Base-by-base conservation (phyloP, 2,797 vertebrate species). In the Lacerta agilis region DNA sequence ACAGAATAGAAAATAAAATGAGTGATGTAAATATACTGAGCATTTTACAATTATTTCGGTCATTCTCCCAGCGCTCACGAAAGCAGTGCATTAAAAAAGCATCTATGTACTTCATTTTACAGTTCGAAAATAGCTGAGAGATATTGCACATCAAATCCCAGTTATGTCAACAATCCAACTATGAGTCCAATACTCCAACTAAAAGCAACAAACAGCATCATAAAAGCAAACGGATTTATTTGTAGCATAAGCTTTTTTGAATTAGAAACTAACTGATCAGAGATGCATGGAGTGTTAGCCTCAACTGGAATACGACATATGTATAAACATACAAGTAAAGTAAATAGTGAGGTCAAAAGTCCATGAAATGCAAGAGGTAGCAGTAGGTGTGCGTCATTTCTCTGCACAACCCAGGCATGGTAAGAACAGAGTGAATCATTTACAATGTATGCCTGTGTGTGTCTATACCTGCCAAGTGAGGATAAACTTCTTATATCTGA, bases 41-140 rank as follows among this genome's bases (percentile, higher is more conserved):
- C 43, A 82, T 78, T 83, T 36, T 83, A 69, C 43, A 78, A 83
- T 78, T 83, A 69, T 67, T 45, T 78, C 64, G 43, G 41, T 43
- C 13, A n/a, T 69, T 71, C 81, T 78, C 64, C 58, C 11, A 29
- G 33, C 9, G 58, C 49, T 86, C 27, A 8, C 5, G 61, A 86
- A 45, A 78, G 75, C 55, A 45, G 9, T 66, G 29, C 41, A 85
- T n/a, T 66, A 55, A 83, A 49, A 55, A 55, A 61, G 23, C 29
- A 27, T 36, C 67, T 33, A 72, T 58, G 49, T 20, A 18, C 83
- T 25, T 69, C n/a, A 58, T 69, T 67, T 83, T 69, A 83, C n/a
- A 78, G 64, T 13, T 0, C 55, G 11, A 88, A 71, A 83, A 61
- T 20, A 83, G 18, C 81, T 66, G 43, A 55, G 38, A 45, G 17